Evolutionary conservation across 2,888 invertebrate genomes (phyloP).

Genomic region (Eumerus sabulonum): DNA sequence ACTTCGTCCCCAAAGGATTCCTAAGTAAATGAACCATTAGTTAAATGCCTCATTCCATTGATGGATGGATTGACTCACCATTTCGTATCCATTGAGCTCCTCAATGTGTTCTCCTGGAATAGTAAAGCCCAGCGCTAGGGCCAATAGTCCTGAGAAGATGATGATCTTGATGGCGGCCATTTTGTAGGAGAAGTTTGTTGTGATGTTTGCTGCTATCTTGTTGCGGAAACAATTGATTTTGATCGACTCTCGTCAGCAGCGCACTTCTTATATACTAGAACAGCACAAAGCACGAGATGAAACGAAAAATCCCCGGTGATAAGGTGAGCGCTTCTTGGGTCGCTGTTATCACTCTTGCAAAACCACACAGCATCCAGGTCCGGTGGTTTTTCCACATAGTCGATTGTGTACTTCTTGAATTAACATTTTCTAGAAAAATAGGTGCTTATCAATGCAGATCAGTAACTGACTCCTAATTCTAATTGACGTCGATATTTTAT

Average conservation of each 20-base stretch:
- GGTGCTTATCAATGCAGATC: too few species aligned
- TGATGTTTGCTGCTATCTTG: background rate
- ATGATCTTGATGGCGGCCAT: constrained; percentile 31
- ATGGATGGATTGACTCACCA: background rate
- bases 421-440: too few species aligned
- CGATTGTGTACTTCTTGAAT: too few species aligned
- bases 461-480: too few species aligned
- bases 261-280: constrained; percentile 2
- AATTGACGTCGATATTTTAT: too few species aligned
- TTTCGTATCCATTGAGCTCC: background rate
- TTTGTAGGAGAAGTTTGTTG: background rate
- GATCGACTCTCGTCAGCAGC: background rate
- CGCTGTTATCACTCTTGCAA: background rate
- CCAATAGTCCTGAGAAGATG: constrained; percentile 15
- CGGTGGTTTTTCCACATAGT: too few species aligned
- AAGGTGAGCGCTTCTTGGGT: background rate
- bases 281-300: too few species aligned
- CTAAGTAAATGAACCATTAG: background rate
- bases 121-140: constrained; percentile 19
- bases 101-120: constrained; percentile 7
- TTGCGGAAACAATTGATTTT: background rate
- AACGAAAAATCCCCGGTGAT: constrained; percentile 1
- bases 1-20: background rate
- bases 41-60: too few species aligned
- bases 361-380: too few species aligned